Base-by-base conservation (phyloP, 2,888 invertebrate species). In the Tipula unca region DNA sequence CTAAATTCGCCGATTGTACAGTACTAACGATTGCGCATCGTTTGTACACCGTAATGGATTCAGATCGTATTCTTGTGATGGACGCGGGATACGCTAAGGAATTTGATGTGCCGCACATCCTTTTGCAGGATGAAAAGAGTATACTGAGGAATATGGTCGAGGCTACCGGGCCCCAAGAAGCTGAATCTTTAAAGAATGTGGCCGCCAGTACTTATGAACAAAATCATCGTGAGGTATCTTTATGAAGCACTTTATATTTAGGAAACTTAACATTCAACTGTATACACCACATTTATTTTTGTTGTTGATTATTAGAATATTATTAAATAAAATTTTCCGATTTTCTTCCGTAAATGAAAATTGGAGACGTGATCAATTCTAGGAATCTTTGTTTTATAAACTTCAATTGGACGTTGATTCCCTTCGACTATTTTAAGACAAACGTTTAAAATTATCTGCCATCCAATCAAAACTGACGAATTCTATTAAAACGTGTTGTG, bases 81-180 rank as follows among this genome's bases (percentile, higher is more conserved):
- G 96, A 97, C 89, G 93, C 94, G 5, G 98, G 98, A 0, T 90
- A 91, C 20, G 93, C 96, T 86, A 94, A 94, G 86, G 95, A 96
- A 90, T 95, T 39, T 42, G 85, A 85, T 42, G 25, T 25, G 10
- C 85, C 85, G 0, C 39, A 39, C n/a, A 85, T 39, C 13, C 25
- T 85, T 0, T n/a, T 85, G n/a, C 92, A 90, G 87, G 93, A 93
- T 87, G 91, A 92, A 1, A 91, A 93, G 2, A 93, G 95, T 4
- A 90, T 93, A 86, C 93, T 96, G 86, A 90, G 93, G 1, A 93
- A 93, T 89, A 95, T 96, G 95, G 94, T 95, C 0, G 92, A 93
- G 86, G 94, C 95, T 88, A 94, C 94, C 84, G 95, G 94, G 87
- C 92, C 92, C 35, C 91, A 42, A 14, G 85, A 85, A 42, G 20